Percentiles rank a stretch among this genome's conserved stretches.
Conservation (phyloP, 2,113 vertebrate species). For the Gopherus flavomarginatus region DNA sequence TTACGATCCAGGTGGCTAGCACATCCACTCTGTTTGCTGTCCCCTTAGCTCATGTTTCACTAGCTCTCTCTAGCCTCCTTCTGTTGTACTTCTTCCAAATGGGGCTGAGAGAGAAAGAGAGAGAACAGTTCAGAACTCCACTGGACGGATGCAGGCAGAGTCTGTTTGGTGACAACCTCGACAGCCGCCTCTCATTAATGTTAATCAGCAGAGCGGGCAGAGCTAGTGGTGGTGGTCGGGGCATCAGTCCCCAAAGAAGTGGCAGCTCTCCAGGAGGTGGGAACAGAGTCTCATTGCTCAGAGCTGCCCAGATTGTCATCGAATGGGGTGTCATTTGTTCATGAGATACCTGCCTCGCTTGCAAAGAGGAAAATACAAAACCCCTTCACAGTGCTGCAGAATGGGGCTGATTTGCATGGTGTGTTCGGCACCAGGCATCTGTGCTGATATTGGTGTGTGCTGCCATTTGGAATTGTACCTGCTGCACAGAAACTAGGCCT, state of each 20-base stretch:
- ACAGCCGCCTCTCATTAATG: conserved; percentile 70
- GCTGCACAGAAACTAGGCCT: background rate
- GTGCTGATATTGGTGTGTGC: background rate
- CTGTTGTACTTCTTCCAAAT: background rate
- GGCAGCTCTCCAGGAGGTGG: background rate
- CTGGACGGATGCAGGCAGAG: background rate
- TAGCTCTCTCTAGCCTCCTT: background rate
- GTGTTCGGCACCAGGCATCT: background rate
- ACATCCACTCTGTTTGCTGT: no score
- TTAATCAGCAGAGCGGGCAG: conserved; percentile 29
- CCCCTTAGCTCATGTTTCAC: no score
- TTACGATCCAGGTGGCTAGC: no score
- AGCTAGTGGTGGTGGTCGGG: background rate
- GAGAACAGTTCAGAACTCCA: background rate
- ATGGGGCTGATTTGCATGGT: background rate
- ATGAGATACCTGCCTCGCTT: conserved; percentile 62
- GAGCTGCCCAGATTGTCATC: background rate
- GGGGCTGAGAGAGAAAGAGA: background rate
- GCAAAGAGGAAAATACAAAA: background rate
- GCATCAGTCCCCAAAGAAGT: background rate
- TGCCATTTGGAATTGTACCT: background rate
- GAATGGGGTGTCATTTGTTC: conserved; percentile 63
- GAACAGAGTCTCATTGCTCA: background rate
- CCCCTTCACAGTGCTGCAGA: background rate
- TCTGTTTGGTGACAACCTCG: background rate